A percentile compares a stretch with the other conserved stretches of the same genome.
These are phyloP conservation scores for Fregata magnificens DNA, from an alignment of 2,113 vertebrate species.

Conservation along the genomic window DNA sequence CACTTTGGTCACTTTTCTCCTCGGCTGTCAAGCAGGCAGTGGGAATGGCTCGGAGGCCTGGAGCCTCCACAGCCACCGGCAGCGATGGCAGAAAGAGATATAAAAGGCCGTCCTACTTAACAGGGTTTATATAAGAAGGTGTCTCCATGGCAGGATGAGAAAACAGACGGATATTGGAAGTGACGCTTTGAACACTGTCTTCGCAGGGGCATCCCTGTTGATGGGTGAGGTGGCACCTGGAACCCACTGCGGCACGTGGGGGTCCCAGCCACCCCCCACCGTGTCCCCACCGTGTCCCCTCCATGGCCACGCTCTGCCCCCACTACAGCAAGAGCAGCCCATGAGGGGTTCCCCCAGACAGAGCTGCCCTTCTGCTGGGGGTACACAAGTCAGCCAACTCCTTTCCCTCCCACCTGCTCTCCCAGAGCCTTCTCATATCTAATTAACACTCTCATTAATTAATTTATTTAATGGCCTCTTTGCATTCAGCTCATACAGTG, in stretches of 20 bases:
- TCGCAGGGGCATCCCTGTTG: neutral
- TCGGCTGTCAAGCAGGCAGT: neutral
- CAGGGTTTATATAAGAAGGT: neutral
- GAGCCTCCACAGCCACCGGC: neutral
- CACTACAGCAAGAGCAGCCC: neutral
- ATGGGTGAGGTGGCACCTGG: neutral
- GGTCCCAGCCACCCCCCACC: neutral
- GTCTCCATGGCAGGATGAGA: neutral
- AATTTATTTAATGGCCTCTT: neutral
- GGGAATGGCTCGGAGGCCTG: neutral
- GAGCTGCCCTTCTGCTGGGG: neutral
- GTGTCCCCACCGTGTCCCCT: neutral
- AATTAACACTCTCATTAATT: neutral
- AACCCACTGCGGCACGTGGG: neutral
- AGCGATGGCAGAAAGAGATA: neutral
- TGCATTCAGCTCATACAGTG: neutral
- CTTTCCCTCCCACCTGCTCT: neutral
- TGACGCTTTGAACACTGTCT: neutral
- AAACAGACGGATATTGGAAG: neutral
- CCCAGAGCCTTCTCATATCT: neutral
- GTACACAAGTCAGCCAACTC: neutral
- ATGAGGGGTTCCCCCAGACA: rapidly evolving
- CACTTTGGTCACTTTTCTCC: neutral
- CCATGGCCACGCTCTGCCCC: neutral
- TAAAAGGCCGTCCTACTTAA: neutral